These are phyloP conservation scores for Ciona savignyi DNA, from an alignment of 23 tunicate species.

Conservation along the genomic window DNA sequence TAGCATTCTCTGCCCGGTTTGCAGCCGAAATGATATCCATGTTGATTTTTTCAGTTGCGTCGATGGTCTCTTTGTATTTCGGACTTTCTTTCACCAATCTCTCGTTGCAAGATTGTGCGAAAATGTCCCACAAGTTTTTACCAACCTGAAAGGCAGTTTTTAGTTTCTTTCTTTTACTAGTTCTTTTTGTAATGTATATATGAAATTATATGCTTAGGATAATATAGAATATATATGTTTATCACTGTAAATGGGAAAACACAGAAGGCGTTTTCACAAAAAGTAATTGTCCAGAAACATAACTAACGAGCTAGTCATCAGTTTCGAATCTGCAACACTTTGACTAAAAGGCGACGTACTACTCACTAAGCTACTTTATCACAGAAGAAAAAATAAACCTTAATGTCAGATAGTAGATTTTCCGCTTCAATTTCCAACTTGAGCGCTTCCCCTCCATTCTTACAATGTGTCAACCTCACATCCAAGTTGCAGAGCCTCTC, in stretches of 20 bases:
- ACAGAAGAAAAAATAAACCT: constrained; percentile 6
- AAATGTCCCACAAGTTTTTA: neutral
- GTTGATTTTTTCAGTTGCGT: neutral
- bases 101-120: neutral
- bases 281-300: too few relatives aligned
- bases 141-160: neutral
- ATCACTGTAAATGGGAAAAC: too few relatives aligned
- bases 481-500: constrained; percentile 9
- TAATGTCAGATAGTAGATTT: constrained; percentile 7
- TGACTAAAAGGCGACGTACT: too few relatives aligned
- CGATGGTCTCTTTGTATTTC: neutral
- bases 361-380: too few relatives aligned
- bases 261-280: too few relatives aligned
- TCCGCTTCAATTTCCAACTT: constrained; percentile 14
- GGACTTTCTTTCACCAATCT: neutral
- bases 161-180: too few relatives aligned
- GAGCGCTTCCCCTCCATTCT: constrained; percentile 14
- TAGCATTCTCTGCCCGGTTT: constrained; percentile 8
- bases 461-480: constrained; percentile 8
- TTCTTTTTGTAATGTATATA: too few relatives aligned
- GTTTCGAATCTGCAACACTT: too few relatives aligned
- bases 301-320: too few relatives aligned
- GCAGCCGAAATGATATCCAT: constrained; percentile 2
- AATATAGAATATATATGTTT: too few relatives aligned
- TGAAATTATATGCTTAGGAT: too few relatives aligned